Base-by-base conservation (phyloP, 2,113 vertebrate species). In the Salvelinus namaycush region DNA sequence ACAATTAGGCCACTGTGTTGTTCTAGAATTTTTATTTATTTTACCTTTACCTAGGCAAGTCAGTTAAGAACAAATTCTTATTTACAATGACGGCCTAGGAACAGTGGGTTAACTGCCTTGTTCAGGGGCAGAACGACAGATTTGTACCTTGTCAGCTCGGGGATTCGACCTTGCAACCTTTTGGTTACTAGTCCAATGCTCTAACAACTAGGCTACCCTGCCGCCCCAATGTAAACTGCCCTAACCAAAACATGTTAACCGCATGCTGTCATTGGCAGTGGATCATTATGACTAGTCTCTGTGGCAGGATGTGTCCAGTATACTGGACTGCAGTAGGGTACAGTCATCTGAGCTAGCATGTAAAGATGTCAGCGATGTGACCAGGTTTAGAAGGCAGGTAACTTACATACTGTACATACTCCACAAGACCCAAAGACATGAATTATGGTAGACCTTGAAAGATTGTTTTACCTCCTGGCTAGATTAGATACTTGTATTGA, bases 1-100 rank as follows among this genome's bases (percentile, higher is more conserved):
- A 20, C 51, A 62, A 57, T 24, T n/a, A 68, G 66, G 64, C 76
- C 64, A 51, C 26, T 5, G 68, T 48, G n/a, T 67, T 16, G 39
- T 69, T 3, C 49, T 34, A 26, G 26, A 26, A 26, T 26, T 26
- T 26, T 26, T 26, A 26, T 26, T 26, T 26, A 26, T 26, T 26
- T 26, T 26, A 26, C 26, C 26, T 26, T 26, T 26, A 26, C 26
- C 26, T 26, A 26, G 26, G 26, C 26, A 26, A 26, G 26, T 26
- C 26, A 26, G 26, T 26, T 26, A 26, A 26, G 26, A 26, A 26
- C 26, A 26, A 26, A 26, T 26, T 26, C 26, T 26, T 26, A 26
- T 26, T 26, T 26, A 26, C 26, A 26, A 26, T 26, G 26, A 26
- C 26, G 26, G 26, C 26, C 26, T 26, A 26, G 26, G 26, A 26